These are phyloP conservation scores for Listrodromus nycthemerus DNA, from an alignment of 2,888 invertebrate species.

Conservation along the genomic window DNA sequence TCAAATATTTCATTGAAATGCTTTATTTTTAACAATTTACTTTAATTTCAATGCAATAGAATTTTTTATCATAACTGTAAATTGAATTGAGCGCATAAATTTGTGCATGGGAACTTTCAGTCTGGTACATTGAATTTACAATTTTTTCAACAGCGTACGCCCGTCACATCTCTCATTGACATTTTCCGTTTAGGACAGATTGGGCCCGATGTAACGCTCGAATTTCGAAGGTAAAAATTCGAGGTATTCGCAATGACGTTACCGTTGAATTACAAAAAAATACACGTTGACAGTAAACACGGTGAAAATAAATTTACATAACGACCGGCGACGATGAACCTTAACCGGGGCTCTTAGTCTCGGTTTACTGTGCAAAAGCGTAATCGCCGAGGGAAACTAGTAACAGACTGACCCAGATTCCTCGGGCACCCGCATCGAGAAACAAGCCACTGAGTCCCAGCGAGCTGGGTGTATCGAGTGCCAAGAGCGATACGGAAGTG, in stretches of 20 bases:
- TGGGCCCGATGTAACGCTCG: background rate
- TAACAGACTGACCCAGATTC: conserved; percentile 77
- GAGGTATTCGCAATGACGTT: conserved; percentile 41
- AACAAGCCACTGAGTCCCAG: background rate
- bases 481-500: conserved; percentile 53
- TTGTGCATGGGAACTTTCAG: too few species aligned
- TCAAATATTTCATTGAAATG: too few species aligned
- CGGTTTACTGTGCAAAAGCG: conserved; percentile 46
- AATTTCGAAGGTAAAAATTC: background rate
- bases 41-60: too few species aligned
- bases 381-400: conserved; percentile 45
- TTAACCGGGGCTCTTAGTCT: conserved; percentile 11
- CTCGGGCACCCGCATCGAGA: conserved; percentile 66
- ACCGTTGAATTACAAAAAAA: background rate
- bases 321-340: conserved; percentile 23
- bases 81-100: too few species aligned
- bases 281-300: conserved; percentile 9
- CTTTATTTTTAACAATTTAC: too few species aligned
- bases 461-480: conserved; percentile 13
- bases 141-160: too few species aligned
- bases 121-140: too few species aligned
- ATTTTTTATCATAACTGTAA: too few species aligned
- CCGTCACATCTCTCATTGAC: too few species aligned
- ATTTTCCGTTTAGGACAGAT: background rate
- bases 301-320: conserved; percentile 58